These are phyloP conservation scores for Yponomeuta sedellus DNA, from an alignment of 2,888 invertebrate genomes.

Conservation along the genomic window DNA sequence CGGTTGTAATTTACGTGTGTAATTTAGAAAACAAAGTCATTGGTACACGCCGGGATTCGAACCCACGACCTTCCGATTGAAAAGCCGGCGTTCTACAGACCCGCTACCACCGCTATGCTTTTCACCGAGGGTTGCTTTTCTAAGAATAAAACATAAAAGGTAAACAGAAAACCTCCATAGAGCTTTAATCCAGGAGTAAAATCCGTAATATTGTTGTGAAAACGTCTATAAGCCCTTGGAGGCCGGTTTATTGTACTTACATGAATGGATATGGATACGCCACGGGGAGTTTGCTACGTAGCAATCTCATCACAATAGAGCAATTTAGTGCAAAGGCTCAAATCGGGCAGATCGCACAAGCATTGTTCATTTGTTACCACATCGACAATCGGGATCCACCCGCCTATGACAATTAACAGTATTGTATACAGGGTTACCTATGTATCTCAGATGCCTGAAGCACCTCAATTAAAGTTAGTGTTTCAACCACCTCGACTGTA, in stretches of 20 bases:
- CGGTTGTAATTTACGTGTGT: too few species aligned
- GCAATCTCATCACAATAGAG: neutral
- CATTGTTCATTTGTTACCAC: conserved; percentile 5
- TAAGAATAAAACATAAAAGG: too few species aligned
- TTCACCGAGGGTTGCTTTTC: too few species aligned
- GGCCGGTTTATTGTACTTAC: conserved; percentile 22
- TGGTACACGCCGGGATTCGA: too few species aligned
- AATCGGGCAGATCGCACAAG: neutral
- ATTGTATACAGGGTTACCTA: neutral
- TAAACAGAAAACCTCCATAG: too few species aligned
- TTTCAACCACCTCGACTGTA: too few species aligned
- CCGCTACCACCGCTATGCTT: too few species aligned
- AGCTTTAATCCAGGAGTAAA: neutral
- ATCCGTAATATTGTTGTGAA: neutral
- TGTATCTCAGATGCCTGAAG: too few species aligned
- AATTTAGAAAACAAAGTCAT: too few species aligned
- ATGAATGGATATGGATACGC: neutral
- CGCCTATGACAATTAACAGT: neutral
- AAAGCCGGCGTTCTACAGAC: too few species aligned
- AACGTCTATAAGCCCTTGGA: conserved; percentile 23
- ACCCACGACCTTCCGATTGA: too few species aligned
- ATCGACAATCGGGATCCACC: neutral
- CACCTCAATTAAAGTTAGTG: too few species aligned
- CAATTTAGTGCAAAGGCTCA: neutral
- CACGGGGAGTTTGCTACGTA: neutral